A percentile compares a stretch with the other conserved stretches of the same genome.
Conservation (phyloP, 2,888 invertebrate genomes). For the Nineta flava region DNA sequence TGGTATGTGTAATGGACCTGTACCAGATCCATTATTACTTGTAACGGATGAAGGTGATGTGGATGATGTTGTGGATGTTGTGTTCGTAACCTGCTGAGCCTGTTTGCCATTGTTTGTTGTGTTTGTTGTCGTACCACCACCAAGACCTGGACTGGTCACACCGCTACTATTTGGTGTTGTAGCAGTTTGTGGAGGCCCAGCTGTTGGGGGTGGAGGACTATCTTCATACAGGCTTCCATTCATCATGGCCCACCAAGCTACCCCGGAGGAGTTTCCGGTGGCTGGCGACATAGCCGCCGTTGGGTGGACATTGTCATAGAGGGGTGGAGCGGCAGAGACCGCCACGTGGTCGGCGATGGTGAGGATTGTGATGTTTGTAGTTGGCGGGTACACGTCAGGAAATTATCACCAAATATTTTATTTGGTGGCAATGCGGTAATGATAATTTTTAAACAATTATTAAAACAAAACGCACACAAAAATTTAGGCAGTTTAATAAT, state of each 20-base stretch:
- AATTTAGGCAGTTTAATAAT: no score
- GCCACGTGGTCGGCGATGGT: slow-evolving; percentile 59
- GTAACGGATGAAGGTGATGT: slow-evolving; percentile 42
- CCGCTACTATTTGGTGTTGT: slow-evolving; percentile 30
- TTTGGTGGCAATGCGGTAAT: not conserved
- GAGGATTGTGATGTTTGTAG: slow-evolving; percentile 37
- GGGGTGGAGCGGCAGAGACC: slow-evolving; percentile 65
- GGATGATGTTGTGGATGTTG: slow-evolving; percentile 50
- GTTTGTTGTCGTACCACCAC: slow-evolving; percentile 35
- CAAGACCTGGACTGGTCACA: slow-evolving; percentile 15
- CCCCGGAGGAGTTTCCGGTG: slow-evolving; percentile 70
- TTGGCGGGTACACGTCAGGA: slow-evolving; percentile 13
- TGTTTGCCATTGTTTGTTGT: slow-evolving; percentile 30
- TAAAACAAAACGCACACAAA: slow-evolving; percentile 9
- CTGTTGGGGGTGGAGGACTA: slow-evolving; percentile 31
- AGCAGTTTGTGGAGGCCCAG: slow-evolving; percentile 20
- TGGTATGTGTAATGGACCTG: slow-evolving; percentile 75
- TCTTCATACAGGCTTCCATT: slow-evolving; percentile 66
- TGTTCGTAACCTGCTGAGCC: slow-evolving; percentile 32
- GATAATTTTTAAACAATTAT: not conserved
- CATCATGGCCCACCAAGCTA: slow-evolving; percentile 75
- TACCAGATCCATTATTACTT: slow-evolving; percentile 48
- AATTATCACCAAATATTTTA: slow-evolving; percentile 20
- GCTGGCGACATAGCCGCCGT: slow-evolving; percentile 56
- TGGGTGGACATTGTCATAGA: slow-evolving; percentile 68